phyloP scores from a whole-genome alignment of 2,888 invertebrate genomes.

The Anoncus sp. region DNA sequence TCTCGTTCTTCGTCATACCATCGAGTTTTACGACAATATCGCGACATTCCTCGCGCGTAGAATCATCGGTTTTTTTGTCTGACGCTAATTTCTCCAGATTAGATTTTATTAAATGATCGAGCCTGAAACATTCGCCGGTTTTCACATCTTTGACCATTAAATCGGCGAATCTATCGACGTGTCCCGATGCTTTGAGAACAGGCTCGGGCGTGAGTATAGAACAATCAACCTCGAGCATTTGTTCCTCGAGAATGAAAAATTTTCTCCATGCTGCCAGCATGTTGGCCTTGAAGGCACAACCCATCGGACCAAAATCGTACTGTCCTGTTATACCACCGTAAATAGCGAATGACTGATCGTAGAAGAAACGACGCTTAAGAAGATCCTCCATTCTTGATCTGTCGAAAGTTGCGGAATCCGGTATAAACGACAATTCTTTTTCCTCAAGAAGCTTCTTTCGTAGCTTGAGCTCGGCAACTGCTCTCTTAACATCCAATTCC shows the following conservation, averaged over 20 bases:
- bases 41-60: conserved; percentile 89
- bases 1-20: conserved; percentile 95
- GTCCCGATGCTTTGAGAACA: conserved; percentile 98
- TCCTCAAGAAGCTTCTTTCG: conserved; percentile 97
- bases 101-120: conserved; percentile 99
- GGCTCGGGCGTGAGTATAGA: conserved; percentile 98
- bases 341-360: conserved; percentile 99
- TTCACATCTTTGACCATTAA: conserved; percentile 99
- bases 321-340: conserved; percentile 98
- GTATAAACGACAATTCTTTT: conserved; percentile 93
- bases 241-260: conserved; percentile 98
- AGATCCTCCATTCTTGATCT: conserved; percentile 98
- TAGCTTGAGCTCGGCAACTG: conserved; percentile 95
- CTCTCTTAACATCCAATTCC: conserved; percentile 96
- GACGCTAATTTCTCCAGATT: conserved; percentile 93
- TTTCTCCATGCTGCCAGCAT: conserved; percentile 97
- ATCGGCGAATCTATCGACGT: conserved; percentile 99
- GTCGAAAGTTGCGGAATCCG: conserved; percentile 91
- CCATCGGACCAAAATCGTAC: conserved; percentile 99
- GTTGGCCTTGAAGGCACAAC: conserved; percentile 98
- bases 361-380: conserved; percentile 98
- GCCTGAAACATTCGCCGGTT: conserved; percentile 98
- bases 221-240: conserved; percentile 99
- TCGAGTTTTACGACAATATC: conserved; percentile 94
- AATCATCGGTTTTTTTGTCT: conserved; percentile 92